These are phyloP conservation scores for Himalopsyche kuldschensis DNA, from an alignment of 2,888 invertebrate species.

Conservation along the genomic window DNA sequence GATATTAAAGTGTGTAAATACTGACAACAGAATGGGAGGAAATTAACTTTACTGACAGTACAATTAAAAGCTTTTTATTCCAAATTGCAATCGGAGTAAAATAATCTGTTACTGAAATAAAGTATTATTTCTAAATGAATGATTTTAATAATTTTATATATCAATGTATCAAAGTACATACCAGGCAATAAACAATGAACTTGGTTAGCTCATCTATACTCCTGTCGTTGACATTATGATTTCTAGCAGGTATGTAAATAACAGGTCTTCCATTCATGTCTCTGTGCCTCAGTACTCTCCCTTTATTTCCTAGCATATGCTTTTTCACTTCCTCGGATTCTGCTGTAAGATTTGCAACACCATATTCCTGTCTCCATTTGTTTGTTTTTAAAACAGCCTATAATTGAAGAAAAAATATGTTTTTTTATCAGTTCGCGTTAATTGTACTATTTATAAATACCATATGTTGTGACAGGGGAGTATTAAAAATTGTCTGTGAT, in stretches of 20 bases:
- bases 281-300: slow-evolving; percentile 69
- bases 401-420: slow-evolving; percentile 41
- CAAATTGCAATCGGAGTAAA: too few species aligned
- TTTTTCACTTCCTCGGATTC: slow-evolving; percentile 60
- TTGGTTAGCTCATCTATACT: slow-evolving; percentile 76
- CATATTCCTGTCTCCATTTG: slow-evolving; percentile 77
- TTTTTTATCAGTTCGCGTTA: not conserved
- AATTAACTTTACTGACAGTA: too few species aligned
- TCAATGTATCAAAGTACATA: slow-evolving; percentile 42
- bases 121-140: not conserved
- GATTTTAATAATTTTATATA: not conserved
- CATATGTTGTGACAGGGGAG: slow-evolving; percentile 10
- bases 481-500: not conserved
- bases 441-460: not conserved
- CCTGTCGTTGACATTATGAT: slow-evolving; percentile 71
- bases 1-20: too few species aligned
- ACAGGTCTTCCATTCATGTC: slow-evolving; percentile 76
- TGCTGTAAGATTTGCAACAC: slow-evolving; percentile 62
- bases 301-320: slow-evolving; percentile 63
- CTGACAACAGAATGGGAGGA: too few species aligned
- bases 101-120: too few species aligned
- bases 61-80: too few species aligned
- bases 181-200: slow-evolving; percentile 76
- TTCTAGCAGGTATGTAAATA: slow-evolving; percentile 76
- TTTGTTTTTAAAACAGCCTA: slow-evolving; percentile 78